Evolutionary conservation across 30 jellyfish, hydroid and myxozoan genomes (phyloP).

Genomic region (Turritopsis dohrnii): DNA sequence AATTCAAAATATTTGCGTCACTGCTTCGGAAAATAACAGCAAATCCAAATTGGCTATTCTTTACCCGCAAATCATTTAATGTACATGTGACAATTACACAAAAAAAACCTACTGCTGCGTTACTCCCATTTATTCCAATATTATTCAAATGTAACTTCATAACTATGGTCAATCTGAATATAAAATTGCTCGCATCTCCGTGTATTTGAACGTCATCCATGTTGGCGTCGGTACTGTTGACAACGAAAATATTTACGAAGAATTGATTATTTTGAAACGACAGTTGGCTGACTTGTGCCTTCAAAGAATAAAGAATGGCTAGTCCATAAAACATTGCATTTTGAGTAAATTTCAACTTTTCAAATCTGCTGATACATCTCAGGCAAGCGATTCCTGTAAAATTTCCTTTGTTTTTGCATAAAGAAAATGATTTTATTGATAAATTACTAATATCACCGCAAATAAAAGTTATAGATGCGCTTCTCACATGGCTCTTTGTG

Average conservation of each 20-base stretch:
- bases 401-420: neutral
- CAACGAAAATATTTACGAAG: neutral
- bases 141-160: neutral
- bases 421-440: neutral
- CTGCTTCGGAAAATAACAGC: neutral
- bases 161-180: neutral
- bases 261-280: neutral
- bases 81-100: neutral
- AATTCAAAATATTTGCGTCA: neutral
- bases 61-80: neutral
- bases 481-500: neutral
- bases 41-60: neutral
- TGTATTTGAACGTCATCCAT: neutral
- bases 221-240: neutral
- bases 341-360: neutral
- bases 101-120: neutral
- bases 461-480: neutral
- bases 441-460: neutral
- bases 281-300: neutral
- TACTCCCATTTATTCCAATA: neutral
- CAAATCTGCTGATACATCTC: neutral
- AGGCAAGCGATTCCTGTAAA: neutral
- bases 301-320: neutral
- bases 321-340: neutral
- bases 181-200: no score